Evolutionary conservation across 2,113 vertebrate species (phyloP).

Genomic region (Hyperopisus bebe): DNA sequence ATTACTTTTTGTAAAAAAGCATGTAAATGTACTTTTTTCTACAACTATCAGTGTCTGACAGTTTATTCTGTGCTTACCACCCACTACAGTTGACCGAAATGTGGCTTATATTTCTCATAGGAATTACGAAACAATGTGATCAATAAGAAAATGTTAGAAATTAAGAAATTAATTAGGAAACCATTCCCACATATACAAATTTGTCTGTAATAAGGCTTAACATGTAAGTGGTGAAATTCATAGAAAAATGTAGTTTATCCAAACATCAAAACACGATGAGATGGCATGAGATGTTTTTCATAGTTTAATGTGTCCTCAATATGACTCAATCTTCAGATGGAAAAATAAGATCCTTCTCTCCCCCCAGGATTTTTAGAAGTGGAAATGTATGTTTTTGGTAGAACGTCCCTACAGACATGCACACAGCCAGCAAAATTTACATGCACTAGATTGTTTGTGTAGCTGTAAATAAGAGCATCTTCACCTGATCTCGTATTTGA

Average conservation of each 20-base stretch:
- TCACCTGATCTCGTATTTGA: constrained; percentile 36
- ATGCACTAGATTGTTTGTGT: background rate
- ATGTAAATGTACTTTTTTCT: no score
- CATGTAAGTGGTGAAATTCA: background rate
- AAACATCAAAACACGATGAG: background rate
- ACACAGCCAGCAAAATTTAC: background rate
- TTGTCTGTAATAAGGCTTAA: background rate
- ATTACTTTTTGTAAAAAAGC: no score
- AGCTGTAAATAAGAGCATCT: background rate
- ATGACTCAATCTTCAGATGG: background rate
- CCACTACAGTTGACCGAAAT: no score
- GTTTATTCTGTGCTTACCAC: no score
- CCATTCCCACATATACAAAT: background rate
- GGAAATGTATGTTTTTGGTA: background rate
- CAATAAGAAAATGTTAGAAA: no score
- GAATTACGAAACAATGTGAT: no score
- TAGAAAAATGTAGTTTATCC: background rate
- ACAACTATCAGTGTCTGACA: no score
- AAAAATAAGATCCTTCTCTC: background rate
- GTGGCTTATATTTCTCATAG: no score
- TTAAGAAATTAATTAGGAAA: no score
- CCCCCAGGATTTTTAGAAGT: background rate
- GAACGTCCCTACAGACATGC: background rate
- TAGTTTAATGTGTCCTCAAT: background rate
- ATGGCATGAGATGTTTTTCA: background rate